Conservation (phyloP, 2,888 invertebrate genomes). For the Rhaphigaster nebulosa region DNA sequence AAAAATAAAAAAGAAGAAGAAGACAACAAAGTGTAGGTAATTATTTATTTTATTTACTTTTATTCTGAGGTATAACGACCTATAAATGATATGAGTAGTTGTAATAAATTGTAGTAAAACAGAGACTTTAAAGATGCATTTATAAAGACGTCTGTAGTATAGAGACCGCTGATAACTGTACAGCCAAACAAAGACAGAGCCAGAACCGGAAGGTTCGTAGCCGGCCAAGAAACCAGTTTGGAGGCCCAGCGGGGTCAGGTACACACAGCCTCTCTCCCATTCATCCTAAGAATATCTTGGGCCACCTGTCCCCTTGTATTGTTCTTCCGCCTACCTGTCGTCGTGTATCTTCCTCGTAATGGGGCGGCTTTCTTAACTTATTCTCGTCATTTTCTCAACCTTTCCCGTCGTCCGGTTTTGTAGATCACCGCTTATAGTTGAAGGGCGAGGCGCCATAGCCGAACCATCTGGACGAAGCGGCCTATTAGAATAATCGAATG, state of each 20-base stretch:
- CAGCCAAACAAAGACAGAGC: background rate
- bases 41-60: no score
- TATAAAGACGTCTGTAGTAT: background rate
- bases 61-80: no score
- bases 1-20: no score
- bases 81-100: no score
- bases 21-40: no score
- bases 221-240: conserved; percentile 15
- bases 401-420: background rate
- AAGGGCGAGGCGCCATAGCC: background rate
- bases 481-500: background rate
- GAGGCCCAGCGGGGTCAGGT: background rate
- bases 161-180: background rate
- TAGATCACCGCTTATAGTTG: background rate
- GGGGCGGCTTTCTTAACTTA: background rate
- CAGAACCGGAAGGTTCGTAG: conserved; percentile 39
- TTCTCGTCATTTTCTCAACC: background rate
- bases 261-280: background rate
- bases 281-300: conserved; percentile 5
- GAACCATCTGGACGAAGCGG: background rate
- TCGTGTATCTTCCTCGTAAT: background rate
- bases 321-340: conserved; percentile 11
- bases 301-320: background rate
- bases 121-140: background rate
- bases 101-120: no score